Conservation (phyloP, 2,888 invertebrate species). For the Agelastica alni region DNA sequence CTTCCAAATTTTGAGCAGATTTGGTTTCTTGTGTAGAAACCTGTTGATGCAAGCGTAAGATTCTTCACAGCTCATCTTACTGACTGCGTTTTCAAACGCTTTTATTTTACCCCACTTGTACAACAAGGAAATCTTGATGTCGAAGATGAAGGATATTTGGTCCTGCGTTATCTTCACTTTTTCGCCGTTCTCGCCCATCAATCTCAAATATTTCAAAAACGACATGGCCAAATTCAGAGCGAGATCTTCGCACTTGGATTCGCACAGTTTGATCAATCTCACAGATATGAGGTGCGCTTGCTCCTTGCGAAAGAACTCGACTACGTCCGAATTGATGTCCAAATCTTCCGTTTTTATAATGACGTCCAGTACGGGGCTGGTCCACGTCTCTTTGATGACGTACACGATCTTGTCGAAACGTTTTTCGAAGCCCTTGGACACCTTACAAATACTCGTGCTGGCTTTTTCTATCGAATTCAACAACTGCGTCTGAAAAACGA, state of each 20-base stretch:
- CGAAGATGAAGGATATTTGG: constrained; percentile 63
- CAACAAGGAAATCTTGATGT: constrained; percentile 63
- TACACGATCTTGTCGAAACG: constrained; percentile 50
- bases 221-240: constrained; percentile 63
- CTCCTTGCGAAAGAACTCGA: constrained; percentile 63
- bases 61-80: constrained; percentile 59
- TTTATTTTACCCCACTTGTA: constrained; percentile 52
- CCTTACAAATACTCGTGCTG: constrained; percentile 41
- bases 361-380: constrained; percentile 46
- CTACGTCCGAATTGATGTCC: constrained; percentile 48
- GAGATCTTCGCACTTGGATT: constrained; percentile 65
- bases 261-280: constrained; percentile 64
- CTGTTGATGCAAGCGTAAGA: constrained; percentile 61
- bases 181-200: constrained; percentile 42
- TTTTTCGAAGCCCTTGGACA: constrained; percentile 45
- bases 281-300: constrained; percentile 62
- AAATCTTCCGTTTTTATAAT: constrained; percentile 46
- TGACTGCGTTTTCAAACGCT: constrained; percentile 59
- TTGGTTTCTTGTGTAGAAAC: constrained; percentile 55
- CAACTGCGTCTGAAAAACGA: constrained; percentile 7
- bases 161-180: constrained; percentile 53
- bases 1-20: constrained; percentile 61
- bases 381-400: constrained; percentile 52
- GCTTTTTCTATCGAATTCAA: constrained; percentile 44
- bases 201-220: constrained; percentile 50